phyloP scores from a whole-genome alignment of 2,888 invertebrate genomes.

The Xestia sexstrigata region DNA sequence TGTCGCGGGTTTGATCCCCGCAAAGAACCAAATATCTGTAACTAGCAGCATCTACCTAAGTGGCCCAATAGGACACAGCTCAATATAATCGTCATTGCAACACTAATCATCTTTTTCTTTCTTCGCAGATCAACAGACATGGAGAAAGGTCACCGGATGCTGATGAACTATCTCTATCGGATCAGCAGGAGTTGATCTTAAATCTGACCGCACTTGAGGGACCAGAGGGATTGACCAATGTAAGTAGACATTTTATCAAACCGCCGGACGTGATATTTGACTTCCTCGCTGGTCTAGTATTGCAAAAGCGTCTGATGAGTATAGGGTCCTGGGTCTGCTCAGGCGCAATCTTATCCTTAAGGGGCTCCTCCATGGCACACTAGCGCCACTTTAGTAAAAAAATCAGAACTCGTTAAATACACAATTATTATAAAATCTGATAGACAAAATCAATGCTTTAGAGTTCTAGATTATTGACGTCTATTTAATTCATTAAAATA shows the following conservation, averaged over 20 bases:
- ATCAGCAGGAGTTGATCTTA: slow-evolving; percentile 75
- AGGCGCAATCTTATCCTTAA: no score
- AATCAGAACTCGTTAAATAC: no score
- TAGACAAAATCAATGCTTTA: no score
- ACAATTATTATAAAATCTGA: no score
- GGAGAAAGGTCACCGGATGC: slow-evolving; percentile 85
- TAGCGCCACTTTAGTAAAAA: no score
- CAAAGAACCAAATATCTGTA: no score
- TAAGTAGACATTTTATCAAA: slow-evolving; percentile 68
- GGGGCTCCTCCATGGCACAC: no score
- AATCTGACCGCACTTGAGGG: slow-evolving; percentile 82
- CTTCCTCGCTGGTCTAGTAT: neutral
- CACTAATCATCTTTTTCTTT: neutral
- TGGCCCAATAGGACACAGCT: no score
- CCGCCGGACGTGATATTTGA: neutral
- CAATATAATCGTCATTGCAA: neutral
- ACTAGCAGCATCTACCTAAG: no score
- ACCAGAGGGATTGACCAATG: slow-evolving; percentile 83
- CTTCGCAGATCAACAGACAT: slow-evolving; percentile 83
- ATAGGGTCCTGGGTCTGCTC: neutral
- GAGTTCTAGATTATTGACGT: no score
- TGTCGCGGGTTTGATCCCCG: no score
- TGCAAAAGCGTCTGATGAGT: neutral
- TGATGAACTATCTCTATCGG: slow-evolving; percentile 83
- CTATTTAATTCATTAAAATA: no score